Evolutionary conservation across 2,113 vertebrate species (phyloP).

Genomic region (Callipepla californica): DNA sequence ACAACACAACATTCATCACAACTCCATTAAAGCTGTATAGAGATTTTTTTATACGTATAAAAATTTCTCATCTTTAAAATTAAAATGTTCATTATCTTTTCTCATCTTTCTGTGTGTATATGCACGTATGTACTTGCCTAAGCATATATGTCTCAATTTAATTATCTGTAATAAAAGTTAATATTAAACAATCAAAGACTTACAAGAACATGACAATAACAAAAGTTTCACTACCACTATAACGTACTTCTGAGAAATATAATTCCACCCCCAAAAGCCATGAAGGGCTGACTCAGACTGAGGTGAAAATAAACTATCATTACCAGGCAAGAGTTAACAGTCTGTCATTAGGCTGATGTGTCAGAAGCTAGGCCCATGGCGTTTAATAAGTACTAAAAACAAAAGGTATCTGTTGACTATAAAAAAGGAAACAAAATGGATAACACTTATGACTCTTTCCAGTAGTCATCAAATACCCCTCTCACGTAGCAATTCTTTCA

Average conservation of each 20-base stretch:
- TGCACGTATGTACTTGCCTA: background rate
- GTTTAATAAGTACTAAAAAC: background rate
- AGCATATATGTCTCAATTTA: background rate
- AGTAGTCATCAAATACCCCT: background rate
- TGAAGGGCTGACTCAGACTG: background rate
- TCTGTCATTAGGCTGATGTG: background rate
- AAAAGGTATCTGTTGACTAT: background rate
- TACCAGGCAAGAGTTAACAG: background rate
- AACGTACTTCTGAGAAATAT: background rate
- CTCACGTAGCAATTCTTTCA: background rate
- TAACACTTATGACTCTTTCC: background rate
- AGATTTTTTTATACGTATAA: accelerated
- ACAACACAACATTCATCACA: background rate
- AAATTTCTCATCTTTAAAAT: background rate
- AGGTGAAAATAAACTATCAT: background rate
- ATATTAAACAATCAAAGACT: background rate
- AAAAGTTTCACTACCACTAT: background rate
- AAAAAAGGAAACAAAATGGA: background rate
- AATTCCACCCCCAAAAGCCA: background rate
- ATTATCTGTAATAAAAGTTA: background rate
- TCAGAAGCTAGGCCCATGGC: background rate
- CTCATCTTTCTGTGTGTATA: background rate
- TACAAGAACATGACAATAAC: background rate
- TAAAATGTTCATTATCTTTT: background rate
- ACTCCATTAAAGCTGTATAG: background rate